Conservation (phyloP, 2,113 vertebrate species). For the Ia io region DNA sequence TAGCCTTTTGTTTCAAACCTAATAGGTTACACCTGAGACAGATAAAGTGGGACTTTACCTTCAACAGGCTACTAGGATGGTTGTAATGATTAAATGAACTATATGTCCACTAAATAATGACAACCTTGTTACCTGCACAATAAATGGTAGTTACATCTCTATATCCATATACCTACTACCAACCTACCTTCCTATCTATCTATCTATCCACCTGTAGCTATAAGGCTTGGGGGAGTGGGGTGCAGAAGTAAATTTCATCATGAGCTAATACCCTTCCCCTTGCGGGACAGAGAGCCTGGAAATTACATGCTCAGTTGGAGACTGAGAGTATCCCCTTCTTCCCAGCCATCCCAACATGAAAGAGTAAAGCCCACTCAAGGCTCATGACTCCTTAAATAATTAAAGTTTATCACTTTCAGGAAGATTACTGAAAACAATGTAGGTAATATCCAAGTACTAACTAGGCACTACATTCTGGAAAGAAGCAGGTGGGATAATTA, state of each 20-base stretch:
- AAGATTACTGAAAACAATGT: constrained; percentile 19
- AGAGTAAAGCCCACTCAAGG: neutral
- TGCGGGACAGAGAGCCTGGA: neutral
- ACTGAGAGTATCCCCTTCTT: neutral
- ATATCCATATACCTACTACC: neutral
- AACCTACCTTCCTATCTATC: neutral
- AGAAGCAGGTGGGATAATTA: neutral
- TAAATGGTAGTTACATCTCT: neutral
- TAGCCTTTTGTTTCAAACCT: constrained; percentile 1
- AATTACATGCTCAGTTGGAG: neutral
- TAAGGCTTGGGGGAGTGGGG: neutral
- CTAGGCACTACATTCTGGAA: neutral
- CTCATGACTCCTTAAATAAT: constrained; percentile 1
- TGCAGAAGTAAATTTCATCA: constrained; percentile 18
- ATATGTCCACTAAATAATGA: neutral
- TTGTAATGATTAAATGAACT: constrained; percentile 5
- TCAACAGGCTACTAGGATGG: neutral
- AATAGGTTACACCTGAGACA: neutral
- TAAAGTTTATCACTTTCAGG: neutral
- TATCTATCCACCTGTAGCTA: neutral
- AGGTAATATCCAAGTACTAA: neutral
- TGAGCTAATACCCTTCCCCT: neutral
- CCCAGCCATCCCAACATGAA: neutral
- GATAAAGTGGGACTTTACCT: neutral
- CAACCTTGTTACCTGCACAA: neutral